Conservation (phyloP, 2,888 invertebrate species). For the Cotesia congregata region DNA sequence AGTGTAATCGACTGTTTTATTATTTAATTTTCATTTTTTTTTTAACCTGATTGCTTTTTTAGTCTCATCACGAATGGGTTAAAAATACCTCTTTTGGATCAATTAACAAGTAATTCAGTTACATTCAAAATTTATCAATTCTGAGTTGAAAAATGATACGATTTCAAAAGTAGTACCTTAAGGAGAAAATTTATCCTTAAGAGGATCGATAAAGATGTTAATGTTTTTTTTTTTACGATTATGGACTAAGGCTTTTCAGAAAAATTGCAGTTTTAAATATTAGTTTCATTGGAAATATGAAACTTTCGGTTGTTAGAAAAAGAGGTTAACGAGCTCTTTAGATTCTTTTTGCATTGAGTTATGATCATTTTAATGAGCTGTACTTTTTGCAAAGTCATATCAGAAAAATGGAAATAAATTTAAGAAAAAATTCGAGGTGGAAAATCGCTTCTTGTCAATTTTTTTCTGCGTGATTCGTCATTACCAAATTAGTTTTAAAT, state of each 20-base stretch:
- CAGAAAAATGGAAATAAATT: slow-evolving; percentile 2
- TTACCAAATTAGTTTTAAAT: too few species aligned
- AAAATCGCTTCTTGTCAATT: too few species aligned
- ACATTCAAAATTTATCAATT: too few species aligned
- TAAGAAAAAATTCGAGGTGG: too few species aligned
- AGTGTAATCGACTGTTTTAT: neutral
- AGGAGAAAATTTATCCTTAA: too few species aligned
- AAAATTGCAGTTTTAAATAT: slow-evolving; percentile 2
- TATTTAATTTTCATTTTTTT: neutral
- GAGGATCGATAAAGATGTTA: neutral
- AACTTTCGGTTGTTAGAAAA: neutral
- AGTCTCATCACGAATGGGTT: neutral
- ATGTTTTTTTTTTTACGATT: neutral
- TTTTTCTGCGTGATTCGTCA: too few species aligned
- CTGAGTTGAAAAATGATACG: too few species aligned
- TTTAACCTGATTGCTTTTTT: slow-evolving; percentile 10
- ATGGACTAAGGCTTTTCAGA: neutral
- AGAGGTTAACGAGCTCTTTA: neutral
- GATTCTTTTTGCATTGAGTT: neutral
- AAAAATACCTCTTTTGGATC: neutral
- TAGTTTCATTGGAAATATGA: neutral
- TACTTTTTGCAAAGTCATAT: neutral
- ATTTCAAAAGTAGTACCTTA: too few species aligned
- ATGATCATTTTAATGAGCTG: neutral
- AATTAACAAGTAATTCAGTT: neutral